phyloP scores from a whole-genome alignment of 2,797 vertebrate species.

The Epinephelus coioides region DNA sequence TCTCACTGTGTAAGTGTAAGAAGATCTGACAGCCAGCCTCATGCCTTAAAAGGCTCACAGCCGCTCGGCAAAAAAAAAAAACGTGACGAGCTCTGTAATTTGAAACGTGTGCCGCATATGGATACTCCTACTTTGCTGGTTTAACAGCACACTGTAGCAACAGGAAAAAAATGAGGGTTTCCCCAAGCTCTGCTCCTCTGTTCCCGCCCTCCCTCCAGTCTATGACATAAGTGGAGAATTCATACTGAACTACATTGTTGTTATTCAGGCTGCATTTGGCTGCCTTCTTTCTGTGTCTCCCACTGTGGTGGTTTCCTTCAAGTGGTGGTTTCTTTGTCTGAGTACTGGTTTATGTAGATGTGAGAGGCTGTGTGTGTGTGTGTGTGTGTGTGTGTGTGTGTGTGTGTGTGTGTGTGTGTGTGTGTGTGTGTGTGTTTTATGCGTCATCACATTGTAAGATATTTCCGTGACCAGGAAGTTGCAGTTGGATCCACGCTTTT shows the following conservation, averaged over 20 bases:
- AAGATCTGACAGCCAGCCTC: slow-evolving; percentile 20
- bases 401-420: not conserved
- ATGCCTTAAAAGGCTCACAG: slow-evolving; percentile 48
- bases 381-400: not conserved
- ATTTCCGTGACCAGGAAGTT: slow-evolving; percentile 45
- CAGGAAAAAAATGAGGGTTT: slow-evolving; percentile 47
- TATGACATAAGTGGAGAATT: slow-evolving; percentile 59
- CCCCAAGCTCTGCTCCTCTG: slow-evolving; percentile 45
- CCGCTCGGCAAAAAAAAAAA: slow-evolving; percentile 34
- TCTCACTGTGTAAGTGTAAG: slow-evolving; percentile 17
- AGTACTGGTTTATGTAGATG: slow-evolving; percentile 6
- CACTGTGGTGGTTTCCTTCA: slow-evolving; percentile 36
- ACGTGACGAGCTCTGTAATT: slow-evolving; percentile 56
- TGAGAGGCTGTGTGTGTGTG: not conserved
- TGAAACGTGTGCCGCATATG: slow-evolving; percentile 53
- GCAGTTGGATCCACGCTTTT: slow-evolving; percentile 22
- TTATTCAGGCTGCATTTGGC: slow-evolving; percentile 42
- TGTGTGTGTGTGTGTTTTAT: not conserved
- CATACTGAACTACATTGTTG: slow-evolving; percentile 47
- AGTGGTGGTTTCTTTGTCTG: slow-evolving; percentile 27
- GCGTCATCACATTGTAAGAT: slow-evolving; percentile 9
- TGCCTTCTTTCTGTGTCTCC: slow-evolving; percentile 33
- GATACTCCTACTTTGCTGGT: slow-evolving; percentile 37
- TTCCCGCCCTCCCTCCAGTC: not conserved
- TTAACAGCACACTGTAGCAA: slow-evolving; percentile 19